A percentile compares a stretch with the other conserved stretches of the same genome.
Evolutionary conservation across 1,140 invertebrate species (phyloP).

Genomic region (Piezodorus guildinii): DNA sequence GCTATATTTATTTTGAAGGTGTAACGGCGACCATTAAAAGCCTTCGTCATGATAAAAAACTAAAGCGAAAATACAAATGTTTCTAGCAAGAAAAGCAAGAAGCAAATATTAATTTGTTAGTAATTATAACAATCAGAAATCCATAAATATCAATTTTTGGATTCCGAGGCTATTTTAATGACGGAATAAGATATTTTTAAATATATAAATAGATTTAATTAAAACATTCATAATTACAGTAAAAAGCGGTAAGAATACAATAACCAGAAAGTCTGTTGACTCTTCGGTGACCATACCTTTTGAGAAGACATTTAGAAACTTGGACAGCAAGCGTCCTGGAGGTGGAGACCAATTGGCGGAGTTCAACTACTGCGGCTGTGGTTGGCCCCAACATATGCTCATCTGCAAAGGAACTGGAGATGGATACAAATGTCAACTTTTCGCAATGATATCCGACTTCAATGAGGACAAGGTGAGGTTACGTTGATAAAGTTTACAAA

Average conservation of each 20-base stretch:
- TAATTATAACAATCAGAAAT: no score
- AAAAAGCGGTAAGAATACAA: conserved; percentile 41
- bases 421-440: conserved; percentile 57
- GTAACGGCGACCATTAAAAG: no score
- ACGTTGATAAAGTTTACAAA: neutral
- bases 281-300: conserved; percentile 54
- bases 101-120: no score
- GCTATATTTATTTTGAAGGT: no score
- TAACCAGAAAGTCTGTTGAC: conserved; percentile 41
- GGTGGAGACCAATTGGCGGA: conserved; percentile 31
- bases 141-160: no score
- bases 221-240: conserved; percentile 33
- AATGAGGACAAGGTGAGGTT: conserved; percentile 49
- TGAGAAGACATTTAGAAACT: conserved; percentile 48
- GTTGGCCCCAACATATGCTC: conserved; percentile 78
- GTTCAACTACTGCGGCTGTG: conserved; percentile 69
- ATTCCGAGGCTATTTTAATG: no score
- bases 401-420: conserved; percentile 56
- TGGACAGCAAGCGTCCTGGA: conserved; percentile 35
- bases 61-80: no score
- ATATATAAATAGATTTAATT: no score
- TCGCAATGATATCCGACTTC: conserved; percentile 71
- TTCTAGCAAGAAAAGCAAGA: no score
- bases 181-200: no score
- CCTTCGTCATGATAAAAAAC: no score